Base-by-base conservation (phyloP, 2,113 vertebrate species). In the Rhipidura dahli region DNA sequence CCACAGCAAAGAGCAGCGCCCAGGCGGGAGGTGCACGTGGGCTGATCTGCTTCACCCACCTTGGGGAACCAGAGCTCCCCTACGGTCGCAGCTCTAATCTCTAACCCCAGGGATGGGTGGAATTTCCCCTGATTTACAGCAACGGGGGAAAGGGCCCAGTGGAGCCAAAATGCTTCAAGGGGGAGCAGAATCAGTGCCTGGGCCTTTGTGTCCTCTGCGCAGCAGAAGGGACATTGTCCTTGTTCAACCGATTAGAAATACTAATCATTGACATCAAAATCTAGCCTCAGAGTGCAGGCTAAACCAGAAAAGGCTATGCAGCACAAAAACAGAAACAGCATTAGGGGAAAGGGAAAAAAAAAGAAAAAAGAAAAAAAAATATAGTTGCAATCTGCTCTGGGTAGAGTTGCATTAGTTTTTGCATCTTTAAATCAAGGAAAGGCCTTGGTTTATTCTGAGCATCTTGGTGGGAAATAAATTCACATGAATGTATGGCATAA, bases 191-290 rank as follows among this genome's bases (percentile, higher is more conserved):
- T 96, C 92, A 90, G 96, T 83, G 94, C 87, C 92, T 70, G 60
- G 49, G 85, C 72, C 92, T 96, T 96, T 97, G 95, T 96, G 90
- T 96, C 95, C 90, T 95, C 94, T 71, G 76, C 56, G 0, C 93
- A 96, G 96, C 93, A 97, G 93, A 97, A 94, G 96, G 96, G 94
- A 96, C 92, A 93, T 96, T 96, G 96, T 96, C 93, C 96, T 96
- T 96, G 94, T 89, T 97, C 96, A 95, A 95, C 93, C 90, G 93
- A 96, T 96, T 96, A 96, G 96, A 97, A 97, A 96, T 96, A 94
- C 94, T 96, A 95, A 96, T 95, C 96, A 96, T 96, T 95, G 95
- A 96, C 95, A 97, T 95, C 64, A 96, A 97, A 96, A 92, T 94
- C 93, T 94, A 94, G 83, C 90, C 96, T 90, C 20, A 2, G 85